Evolutionary conservation across 2,797 vertebrate genomes (phyloP).

Genomic region (Cyclopterus lumpus): DNA sequence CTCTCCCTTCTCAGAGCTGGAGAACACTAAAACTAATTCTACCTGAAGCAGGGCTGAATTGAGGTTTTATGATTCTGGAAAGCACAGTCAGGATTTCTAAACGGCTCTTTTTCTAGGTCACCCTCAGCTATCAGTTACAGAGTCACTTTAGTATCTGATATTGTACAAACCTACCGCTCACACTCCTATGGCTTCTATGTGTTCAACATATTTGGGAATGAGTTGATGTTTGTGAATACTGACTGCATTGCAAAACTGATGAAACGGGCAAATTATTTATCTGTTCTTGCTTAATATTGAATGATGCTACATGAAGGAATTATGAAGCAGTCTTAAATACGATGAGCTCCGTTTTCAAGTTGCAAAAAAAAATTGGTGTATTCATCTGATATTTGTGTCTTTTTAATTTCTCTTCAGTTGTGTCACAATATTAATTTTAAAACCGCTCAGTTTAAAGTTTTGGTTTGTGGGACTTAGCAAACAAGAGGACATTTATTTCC

Average conservation of each 20-base stretch:
- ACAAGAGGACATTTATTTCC: neutral
- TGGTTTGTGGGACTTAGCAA: neutral
- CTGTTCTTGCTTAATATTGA: conserved; percentile 40
- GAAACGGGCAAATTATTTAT: conserved; percentile 22
- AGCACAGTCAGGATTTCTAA: conserved; percentile 29
- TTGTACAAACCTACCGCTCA: conserved; percentile 24
- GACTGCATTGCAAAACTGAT: conserved; percentile 21
- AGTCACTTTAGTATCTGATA: conserved; percentile 20
- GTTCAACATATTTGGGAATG: conserved; percentile 36
- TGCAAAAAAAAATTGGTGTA: conserved; percentile 27
- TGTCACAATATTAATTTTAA: conserved; percentile 28
- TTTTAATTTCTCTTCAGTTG: conserved; percentile 30
- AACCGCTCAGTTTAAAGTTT: conserved; percentile 5
- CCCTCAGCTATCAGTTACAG: conserved; percentile 14
- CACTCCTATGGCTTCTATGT: neutral
- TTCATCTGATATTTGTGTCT: conserved; percentile 25
- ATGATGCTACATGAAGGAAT: conserved; percentile 52
- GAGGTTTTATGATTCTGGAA: conserved; percentile 14
- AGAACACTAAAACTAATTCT: conserved; percentile 50
- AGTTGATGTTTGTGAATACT: conserved; percentile 29
- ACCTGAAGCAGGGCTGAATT: conserved; percentile 35
- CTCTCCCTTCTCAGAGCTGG: conserved; percentile 32
- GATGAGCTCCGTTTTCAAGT: conserved; percentile 12
- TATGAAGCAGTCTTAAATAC: neutral
- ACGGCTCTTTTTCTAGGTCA: conserved; percentile 18